Conservation (phyloP, 2,888 invertebrate genomes). For the Drosophila melanosoma region DNA sequence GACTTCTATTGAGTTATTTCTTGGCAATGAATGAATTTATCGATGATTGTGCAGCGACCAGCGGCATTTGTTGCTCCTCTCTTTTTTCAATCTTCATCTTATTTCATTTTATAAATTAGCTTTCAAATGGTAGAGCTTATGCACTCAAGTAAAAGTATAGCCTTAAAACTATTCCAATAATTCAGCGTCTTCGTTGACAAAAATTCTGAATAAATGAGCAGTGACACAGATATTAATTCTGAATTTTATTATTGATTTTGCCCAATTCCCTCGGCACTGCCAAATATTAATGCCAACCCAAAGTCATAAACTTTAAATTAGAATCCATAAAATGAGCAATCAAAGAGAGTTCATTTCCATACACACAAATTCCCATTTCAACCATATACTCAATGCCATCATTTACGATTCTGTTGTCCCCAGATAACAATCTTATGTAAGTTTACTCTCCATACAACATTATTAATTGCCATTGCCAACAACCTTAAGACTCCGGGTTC, state of each 20-base stretch:
- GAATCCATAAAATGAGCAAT: constrained; percentile 47
- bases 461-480: constrained; percentile 44
- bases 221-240: constrained; percentile 37
- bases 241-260: constrained; percentile 14
- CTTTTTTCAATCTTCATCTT: not conserved
- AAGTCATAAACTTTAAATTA: constrained; percentile 50
- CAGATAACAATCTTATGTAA: constrained; percentile 38
- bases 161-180: constrained; percentile 41
- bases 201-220: constrained; percentile 46
- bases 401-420: constrained; percentile 39
- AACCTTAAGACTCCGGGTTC: constrained; percentile 11
- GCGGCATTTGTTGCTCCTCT: constrained; percentile 24
- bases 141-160: constrained; percentile 35
- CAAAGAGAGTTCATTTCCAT: constrained; percentile 26
- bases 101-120: constrained; percentile 63
- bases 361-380: constrained; percentile 16
- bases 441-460: constrained; percentile 22
- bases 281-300: constrained; percentile 27
- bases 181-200: constrained; percentile 35
- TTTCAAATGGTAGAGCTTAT: constrained; percentile 43
- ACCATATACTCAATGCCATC: constrained; percentile 18
- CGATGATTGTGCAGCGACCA: constrained; percentile 47
- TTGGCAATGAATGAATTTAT: constrained; percentile 62
- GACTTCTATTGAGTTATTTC: constrained; percentile 72
- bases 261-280: constrained; percentile 4